Evolutionary conservation across 35 echinoderm and acorn worm genomes (phyloP).

Genomic region (Lytechinus variegatus): DNA sequence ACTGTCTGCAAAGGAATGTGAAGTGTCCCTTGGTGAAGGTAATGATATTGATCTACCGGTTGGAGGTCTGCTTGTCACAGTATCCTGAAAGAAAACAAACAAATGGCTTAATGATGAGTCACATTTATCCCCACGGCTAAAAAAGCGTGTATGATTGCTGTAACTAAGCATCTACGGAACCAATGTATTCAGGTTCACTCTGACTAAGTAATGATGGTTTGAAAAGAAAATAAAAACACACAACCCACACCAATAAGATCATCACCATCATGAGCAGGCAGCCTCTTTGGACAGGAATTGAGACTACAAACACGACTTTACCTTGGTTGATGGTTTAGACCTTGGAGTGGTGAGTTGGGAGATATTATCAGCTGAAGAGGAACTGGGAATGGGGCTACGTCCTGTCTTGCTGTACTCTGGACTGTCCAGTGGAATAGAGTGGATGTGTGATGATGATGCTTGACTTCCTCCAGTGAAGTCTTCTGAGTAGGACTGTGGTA

Average conservation of each 20-base stretch:
- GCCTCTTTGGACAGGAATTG: no score
- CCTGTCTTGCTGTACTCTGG: neutral
- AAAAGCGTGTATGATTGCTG: no score
- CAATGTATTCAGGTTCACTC: no score
- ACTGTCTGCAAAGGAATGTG: neutral
- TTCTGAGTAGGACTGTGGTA: neutral
- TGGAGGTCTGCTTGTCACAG: neutral
- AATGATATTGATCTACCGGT: conserved; percentile 30
- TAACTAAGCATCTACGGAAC: no score
- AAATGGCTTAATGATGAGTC: neutral
- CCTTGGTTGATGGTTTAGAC: neutral
- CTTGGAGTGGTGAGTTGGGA: neutral
- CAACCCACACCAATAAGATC: no score
- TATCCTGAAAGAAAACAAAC: neutral
- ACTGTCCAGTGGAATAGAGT: neutral
- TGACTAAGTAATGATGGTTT: no score
- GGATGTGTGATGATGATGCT: neutral
- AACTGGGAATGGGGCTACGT: neutral
- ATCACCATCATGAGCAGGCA: no score
- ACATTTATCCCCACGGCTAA: no score
- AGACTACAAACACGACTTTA: neutral
- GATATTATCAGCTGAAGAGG: neutral
- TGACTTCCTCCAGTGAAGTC: conserved; percentile 21
- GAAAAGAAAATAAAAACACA: no score
- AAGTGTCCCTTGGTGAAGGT: neutral